These are phyloP conservation scores for Hyperoodon ampullatus DNA, from an alignment of 2,113 vertebrate genomes.

Conservation along the genomic window DNA sequence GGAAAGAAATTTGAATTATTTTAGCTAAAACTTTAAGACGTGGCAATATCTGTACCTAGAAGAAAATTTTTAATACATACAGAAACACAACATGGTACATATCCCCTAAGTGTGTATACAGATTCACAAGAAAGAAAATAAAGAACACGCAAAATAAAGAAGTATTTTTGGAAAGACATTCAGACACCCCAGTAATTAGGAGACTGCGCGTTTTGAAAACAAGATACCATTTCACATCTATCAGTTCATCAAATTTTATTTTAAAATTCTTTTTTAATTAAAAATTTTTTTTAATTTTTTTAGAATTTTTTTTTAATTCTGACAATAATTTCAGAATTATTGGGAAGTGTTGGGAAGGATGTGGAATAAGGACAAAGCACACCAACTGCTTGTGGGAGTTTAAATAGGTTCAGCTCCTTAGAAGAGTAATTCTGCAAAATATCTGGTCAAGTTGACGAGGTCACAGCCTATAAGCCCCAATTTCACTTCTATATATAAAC, in stretches of 20 bases:
- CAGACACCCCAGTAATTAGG: background rate
- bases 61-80: background rate
- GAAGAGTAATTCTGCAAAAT: background rate
- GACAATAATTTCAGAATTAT: background rate
- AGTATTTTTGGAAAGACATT: background rate
- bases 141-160: background rate
- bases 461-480: background rate
- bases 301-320: background rate
- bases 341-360: background rate
- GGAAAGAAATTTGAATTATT: background rate
- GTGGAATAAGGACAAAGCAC: background rate
- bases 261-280: background rate
- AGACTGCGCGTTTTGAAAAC: background rate
- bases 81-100: background rate
- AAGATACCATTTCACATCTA: background rate
- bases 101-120: background rate
- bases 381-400: background rate
- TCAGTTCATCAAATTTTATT: background rate
- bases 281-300: background rate
- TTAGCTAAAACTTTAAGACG: constrained; percentile 30
- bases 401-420: background rate
- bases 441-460: background rate
- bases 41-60: background rate
- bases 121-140: background rate
- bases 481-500: background rate